Evolutionary conservation across 2,888 invertebrate genomes (phyloP).

Genomic region (Panzeria rudis): DNA sequence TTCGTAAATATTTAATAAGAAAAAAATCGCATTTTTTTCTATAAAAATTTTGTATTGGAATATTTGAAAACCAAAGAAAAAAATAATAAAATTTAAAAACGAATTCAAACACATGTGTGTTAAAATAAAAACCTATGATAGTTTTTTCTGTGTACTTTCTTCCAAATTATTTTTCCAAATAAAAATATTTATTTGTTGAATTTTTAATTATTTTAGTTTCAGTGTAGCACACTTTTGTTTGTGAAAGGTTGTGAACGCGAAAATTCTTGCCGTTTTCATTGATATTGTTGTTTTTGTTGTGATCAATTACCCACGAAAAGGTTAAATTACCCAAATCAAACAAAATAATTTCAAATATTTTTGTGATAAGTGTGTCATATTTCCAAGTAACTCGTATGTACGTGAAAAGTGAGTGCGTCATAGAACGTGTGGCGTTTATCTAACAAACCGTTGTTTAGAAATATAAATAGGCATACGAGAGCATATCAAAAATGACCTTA

Average conservation of each 20-base stretch:
- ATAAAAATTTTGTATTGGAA: too few relatives aligned
- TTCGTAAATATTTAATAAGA: too few relatives aligned
- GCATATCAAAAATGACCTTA: background rate
- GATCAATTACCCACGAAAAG: background rate
- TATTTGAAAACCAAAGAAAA: too few relatives aligned
- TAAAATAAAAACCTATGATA: too few relatives aligned
- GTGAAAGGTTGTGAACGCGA: background rate
- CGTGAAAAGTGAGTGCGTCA: background rate
- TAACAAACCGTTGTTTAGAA: background rate
- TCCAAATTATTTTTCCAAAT: too few relatives aligned
- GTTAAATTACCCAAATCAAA: background rate
- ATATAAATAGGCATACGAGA: background rate
- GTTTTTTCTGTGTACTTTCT: too few relatives aligned
- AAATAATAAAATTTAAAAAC: too few relatives aligned
- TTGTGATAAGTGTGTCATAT: background rate
- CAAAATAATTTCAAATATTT: background rate
- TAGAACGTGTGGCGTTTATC: background rate
- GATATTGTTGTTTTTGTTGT: background rate
- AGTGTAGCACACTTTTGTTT: background rate
- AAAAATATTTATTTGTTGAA: too few relatives aligned
- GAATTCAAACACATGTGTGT: too few relatives aligned
- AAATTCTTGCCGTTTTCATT: background rate
- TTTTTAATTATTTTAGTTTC: too few relatives aligned
- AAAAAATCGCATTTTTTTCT: too few relatives aligned
- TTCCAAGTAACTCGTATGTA: background rate